Base-by-base conservation (phyloP, 2,113 vertebrate genomes). In the Tiliqua scincoides region DNA sequence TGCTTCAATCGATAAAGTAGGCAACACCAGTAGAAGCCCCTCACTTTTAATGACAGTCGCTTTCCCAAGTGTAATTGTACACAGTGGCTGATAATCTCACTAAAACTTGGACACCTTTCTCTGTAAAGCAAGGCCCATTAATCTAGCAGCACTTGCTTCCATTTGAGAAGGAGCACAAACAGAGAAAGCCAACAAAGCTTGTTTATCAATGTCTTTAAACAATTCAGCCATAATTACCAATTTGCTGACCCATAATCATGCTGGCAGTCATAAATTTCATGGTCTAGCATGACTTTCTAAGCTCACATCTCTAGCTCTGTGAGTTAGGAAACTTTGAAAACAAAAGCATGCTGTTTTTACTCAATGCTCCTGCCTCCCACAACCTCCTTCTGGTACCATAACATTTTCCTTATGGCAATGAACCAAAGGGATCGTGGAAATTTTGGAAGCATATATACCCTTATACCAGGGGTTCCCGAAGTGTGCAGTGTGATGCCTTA, bases 141-240 rank as follows among this genome's bases (percentile, higher is more conserved):
- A 79, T 75, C 61, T 59, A 88, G 27, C 15, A 43, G 25, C 37
- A 67, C 57, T 82, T 81, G 70, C 78, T 71, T 54, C 54, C 57
- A 72, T 40, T 63, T 65, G 32, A 62, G 67, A 65, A 79, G 75
- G 35, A 71, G 68, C 18, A 2, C 32, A 30, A 37, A 21, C 35
- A 43, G n/a, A 40, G n/a, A 85, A 32, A 27, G 59, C 32, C 43
- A 59, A 57, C 74, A 89, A 30, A 17, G 75, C 37, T 54, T 86
- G 59, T 59, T 78, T 63, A 86, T 73, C 27, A 67, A 20, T 23
- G 30, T 23, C 67, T 83, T 86, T 78, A 57, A 86, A 14, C 20
- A 85, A 85, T 71, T 83, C 75, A 35, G 43, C 21, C 35, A 83
- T 67, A 86, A 65, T 67, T 83, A 86, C 35, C 82, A n/a, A 61